These are phyloP conservation scores for Brachionus rotundiformis DNA, from an alignment of 1,140 invertebrate genomes.

Conservation along the genomic window DNA sequence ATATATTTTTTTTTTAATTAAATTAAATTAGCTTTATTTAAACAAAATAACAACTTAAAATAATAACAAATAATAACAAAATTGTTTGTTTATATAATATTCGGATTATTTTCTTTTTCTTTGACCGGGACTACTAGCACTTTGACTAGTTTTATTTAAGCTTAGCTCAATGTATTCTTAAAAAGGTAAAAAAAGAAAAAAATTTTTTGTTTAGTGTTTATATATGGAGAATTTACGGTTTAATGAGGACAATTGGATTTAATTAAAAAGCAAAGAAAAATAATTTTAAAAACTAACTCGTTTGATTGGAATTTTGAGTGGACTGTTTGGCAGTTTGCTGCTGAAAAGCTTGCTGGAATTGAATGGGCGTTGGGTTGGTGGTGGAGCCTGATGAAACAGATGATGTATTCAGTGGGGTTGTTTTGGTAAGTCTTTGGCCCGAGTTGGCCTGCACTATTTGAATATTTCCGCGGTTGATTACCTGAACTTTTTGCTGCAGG, in stretches of 20 bases:
- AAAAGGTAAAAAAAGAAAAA: slow-evolving; percentile 13
- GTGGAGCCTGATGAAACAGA: not conserved
- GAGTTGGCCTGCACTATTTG: slow-evolving; percentile 38
- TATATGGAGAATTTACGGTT: slow-evolving; percentile 46
- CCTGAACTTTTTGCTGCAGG: slow-evolving; percentile 48
- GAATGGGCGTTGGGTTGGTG: not conserved
- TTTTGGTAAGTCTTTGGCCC: slow-evolving; percentile 22
- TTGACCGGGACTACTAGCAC: slow-evolving; percentile 25
- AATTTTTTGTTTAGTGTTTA: too few relatives aligned
- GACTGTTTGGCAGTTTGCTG: slow-evolving; percentile 32
- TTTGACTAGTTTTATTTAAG: slow-evolving; percentile 25
- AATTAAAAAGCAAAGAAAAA: not conserved
- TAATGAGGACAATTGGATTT: not conserved
- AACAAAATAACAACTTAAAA: slow-evolving; percentile 9
- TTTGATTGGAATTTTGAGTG: not conserved
- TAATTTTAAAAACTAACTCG: slow-evolving; percentile 30
- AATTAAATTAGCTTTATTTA: slow-evolving; percentile 21
- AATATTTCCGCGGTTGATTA: slow-evolving; percentile 22
- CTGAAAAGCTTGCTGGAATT: slow-evolving; percentile 44
- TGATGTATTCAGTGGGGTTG: not conserved
- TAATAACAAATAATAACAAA: not conserved
- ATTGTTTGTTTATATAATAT: not conserved
- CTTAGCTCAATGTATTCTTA: slow-evolving; percentile 48
- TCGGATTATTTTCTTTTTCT: slow-evolving; percentile 46
- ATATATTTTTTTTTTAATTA: not conserved